Conservation (phyloP, 1,140 invertebrate species). For the Anadara kagoshimensis region DNA sequence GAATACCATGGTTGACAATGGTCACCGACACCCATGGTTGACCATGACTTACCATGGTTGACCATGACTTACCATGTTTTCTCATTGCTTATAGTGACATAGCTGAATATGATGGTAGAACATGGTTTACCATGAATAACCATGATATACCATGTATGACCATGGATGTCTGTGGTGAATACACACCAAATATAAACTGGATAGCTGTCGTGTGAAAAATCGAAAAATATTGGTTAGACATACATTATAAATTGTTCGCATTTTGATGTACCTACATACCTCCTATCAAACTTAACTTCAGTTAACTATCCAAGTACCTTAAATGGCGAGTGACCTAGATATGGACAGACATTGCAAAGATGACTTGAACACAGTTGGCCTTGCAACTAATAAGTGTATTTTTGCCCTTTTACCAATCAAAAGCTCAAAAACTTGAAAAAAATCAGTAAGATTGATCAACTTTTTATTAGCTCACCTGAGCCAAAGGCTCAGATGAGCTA, state of each 20-base stretch:
- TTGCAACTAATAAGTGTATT: slow-evolving; percentile 4
- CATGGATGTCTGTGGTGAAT: slow-evolving; percentile 1
- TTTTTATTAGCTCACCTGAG: too few relatives aligned
- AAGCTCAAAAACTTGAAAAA: slow-evolving; percentile 1
- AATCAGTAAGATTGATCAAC: neutral
- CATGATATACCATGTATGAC: neutral
- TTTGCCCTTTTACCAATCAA: slow-evolving; percentile 2
- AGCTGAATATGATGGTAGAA: neutral
- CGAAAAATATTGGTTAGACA: slow-evolving; percentile 8
- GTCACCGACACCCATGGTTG: slow-evolving; percentile 8
- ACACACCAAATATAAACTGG: slow-evolving; percentile 8
- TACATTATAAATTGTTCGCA: slow-evolving; percentile 9
- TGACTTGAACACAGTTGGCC: slow-evolving; percentile 4
- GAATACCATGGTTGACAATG: slow-evolving; percentile 10
- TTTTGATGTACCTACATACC: slow-evolving; percentile 4
- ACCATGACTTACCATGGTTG: slow-evolving; percentile 2
- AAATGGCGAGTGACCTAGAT: slow-evolving; percentile 4
- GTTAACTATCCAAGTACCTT: slow-evolving; percentile 11
- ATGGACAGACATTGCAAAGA: slow-evolving; percentile 1
- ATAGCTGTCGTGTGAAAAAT: slow-evolving; percentile 3
- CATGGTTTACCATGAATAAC: slow-evolving; percentile 7
- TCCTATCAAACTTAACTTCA: slow-evolving; percentile 9
- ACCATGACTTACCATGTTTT: too few relatives aligned
- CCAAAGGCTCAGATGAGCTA: too few relatives aligned
- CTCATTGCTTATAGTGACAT: neutral